Evolutionary conservation across 2,113 vertebrate species (phyloP).

Genomic region (Circaetus cinerascens): DNA sequence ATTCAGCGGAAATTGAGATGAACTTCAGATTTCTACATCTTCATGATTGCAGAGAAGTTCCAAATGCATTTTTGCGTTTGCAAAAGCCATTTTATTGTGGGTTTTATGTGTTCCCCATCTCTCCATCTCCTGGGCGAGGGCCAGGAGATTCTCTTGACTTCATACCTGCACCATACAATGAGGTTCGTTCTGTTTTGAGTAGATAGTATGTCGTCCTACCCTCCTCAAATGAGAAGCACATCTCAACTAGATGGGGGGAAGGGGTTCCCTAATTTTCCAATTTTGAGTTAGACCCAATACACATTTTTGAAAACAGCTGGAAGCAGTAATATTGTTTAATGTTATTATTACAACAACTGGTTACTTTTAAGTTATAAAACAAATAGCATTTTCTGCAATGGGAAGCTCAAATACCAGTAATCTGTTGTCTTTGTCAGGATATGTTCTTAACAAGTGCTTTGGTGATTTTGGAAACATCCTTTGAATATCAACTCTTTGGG

Average conservation of each 20-base stretch:
- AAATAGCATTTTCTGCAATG: not conserved
- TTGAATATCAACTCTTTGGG: not conserved
- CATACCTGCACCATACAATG: not conserved
- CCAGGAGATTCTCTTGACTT: not conserved
- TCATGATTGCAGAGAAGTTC: not conserved
- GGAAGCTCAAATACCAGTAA: not conserved
- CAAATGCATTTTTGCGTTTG: not conserved
- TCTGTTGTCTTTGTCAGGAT: not conserved
- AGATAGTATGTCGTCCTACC: not conserved
- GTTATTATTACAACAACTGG: not conserved
- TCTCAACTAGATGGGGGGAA: not conserved
- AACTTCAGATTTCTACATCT: not conserved
- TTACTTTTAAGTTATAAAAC: not conserved
- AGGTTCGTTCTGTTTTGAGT: not conserved
- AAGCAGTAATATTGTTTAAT: not conserved
- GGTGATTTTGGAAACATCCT: not conserved
- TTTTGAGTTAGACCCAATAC: not conserved
- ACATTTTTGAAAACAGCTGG: not conserved
- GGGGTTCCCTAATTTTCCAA: not conserved
- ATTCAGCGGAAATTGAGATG: not conserved
- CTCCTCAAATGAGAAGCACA: not conserved
- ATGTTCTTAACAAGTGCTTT: not conserved
- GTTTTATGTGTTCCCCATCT: not conserved
- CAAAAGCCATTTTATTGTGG: not conserved
- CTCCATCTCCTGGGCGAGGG: not conserved